Percentiles rank a stretch among this genome's conserved stretches.
These are phyloP conservation scores for Stenoptilia bipunctidactyla DNA, from an alignment of 2,888 invertebrate species.

Conservation along the genomic window DNA sequence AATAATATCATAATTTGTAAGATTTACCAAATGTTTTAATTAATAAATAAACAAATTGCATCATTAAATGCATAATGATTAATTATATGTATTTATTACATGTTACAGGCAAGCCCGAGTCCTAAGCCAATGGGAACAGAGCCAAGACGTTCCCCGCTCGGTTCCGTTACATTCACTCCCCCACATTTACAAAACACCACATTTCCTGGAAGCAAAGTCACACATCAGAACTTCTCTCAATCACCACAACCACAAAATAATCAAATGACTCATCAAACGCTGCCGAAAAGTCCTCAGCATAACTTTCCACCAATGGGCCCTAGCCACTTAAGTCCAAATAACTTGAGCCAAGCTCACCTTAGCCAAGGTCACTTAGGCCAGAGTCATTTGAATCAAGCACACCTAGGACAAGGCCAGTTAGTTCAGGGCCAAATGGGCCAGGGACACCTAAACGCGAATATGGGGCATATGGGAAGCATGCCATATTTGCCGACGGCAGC, in stretches of 20 bases:
- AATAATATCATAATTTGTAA: background rate
- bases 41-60: too few species aligned
- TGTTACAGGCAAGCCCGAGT: conserved; percentile 46
- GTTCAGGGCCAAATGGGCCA: conserved; percentile 16
- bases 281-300: background rate
- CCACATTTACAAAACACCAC: conserved; percentile 3
- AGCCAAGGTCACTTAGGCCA: background rate
- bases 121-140: conserved; percentile 29
- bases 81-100: too few species aligned
- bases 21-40: too few species aligned
- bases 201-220: too few species aligned
- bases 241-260: background rate
- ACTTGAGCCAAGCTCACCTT: too few species aligned
- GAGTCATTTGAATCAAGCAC: conserved; percentile 27
- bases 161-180: conserved; percentile 18
- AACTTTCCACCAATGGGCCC: background rate
- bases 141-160: conserved; percentile 37
- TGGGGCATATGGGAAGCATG: conserved; percentile 42
- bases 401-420: conserved; percentile 29
- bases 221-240: background rate
- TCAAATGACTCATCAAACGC: background rate
- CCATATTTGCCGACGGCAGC: conserved; percentile 39
- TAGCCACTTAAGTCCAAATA: too few species aligned
- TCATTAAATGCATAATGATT: too few species aligned
- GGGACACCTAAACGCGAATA: conserved; percentile 6